Evolutionary conservation across 2,888 invertebrate species (phyloP).

Genomic region (Chrysina gloriosa): DNA sequence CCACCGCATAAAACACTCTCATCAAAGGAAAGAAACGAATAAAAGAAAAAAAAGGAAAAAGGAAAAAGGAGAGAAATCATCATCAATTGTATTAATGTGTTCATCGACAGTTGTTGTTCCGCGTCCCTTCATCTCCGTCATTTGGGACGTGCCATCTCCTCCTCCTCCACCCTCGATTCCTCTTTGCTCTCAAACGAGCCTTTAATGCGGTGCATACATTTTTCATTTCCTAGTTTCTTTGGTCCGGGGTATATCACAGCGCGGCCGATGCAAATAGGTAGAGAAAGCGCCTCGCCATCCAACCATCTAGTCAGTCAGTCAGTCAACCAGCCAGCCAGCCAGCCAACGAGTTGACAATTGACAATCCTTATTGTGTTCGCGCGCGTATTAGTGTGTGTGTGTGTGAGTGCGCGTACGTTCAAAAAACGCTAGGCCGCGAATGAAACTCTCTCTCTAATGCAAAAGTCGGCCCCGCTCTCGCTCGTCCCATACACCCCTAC

Average conservation of each 20-base stretch:
- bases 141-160: slow-evolving; percentile 14
- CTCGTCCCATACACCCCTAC: background rate
- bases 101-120: slow-evolving; percentile 27
- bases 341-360: slow-evolving; percentile 60
- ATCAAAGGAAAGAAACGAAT: background rate
- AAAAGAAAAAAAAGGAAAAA: background rate
- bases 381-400: background rate
- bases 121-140: slow-evolving; percentile 12
- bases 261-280: slow-evolving; percentile 56
- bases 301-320: slow-evolving; percentile 34
- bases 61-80: background rate
- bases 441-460: slow-evolving; percentile 56
- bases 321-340: slow-evolving; percentile 49
- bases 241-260: slow-evolving; percentile 50
- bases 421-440: slow-evolving; percentile 38
- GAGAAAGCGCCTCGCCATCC: background rate
- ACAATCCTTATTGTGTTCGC: slow-evolving; percentile 61
- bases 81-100: slow-evolving; percentile 30
- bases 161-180: slow-evolving; percentile 5
- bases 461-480: slow-evolving; percentile 59
- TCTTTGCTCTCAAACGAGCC: slow-evolving; percentile 56
- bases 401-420: slow-evolving; percentile 27
- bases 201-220: slow-evolving; percentile 60
- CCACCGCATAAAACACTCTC: background rate
- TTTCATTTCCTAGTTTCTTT: slow-evolving; percentile 60